Percentiles rank a stretch among this genome's conserved stretches.
Evolutionary conservation across 2,888 invertebrate species (phyloP).

Genomic region (Pristionchus mayeri): DNA sequence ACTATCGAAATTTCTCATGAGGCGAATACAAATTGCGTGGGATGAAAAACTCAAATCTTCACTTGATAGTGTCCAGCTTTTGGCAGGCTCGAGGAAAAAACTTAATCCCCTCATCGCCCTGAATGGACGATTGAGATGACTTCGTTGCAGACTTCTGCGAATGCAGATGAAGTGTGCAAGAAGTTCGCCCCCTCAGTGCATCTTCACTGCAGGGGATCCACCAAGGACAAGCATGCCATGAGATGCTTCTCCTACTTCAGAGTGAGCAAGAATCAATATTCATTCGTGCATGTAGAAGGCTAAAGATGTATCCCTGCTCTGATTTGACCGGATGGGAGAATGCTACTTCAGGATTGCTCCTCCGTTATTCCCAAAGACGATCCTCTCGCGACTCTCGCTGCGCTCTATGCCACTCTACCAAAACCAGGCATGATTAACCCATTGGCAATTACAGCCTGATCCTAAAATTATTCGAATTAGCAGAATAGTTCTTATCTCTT

Average conservation of each 20-base stretch:
- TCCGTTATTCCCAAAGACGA: slow-evolving; percentile 33
- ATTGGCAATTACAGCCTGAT: neutral
- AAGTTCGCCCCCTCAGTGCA: slow-evolving; percentile 44
- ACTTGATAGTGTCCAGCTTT: too few species aligned
- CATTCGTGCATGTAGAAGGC: too few species aligned
- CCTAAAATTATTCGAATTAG: neutral
- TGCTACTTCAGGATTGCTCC: slow-evolving; percentile 24
- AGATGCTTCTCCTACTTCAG: slow-evolving; percentile 41
- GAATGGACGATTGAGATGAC: too few species aligned
- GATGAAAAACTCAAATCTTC: too few species aligned
- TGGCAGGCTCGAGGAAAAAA: too few species aligned
- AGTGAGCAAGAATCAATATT: neutral
- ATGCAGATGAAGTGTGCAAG: neutral
- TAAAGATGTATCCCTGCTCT: too few species aligned
- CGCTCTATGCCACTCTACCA: neutral
- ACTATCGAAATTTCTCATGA: too few species aligned
- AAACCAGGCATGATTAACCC: neutral
- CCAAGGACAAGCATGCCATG: slow-evolving; percentile 22
- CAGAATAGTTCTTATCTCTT: neutral
- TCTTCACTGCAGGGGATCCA: slow-evolving; percentile 41
- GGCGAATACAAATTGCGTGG: too few species aligned
- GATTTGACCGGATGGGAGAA: too few species aligned
- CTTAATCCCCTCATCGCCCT: too few species aligned
- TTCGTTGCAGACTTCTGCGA: neutral
- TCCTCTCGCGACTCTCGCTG: neutral